These are phyloP conservation scores for Anoncus sp. DNA, from an alignment of 2,888 invertebrate genomes.

Conservation along the genomic window DNA sequence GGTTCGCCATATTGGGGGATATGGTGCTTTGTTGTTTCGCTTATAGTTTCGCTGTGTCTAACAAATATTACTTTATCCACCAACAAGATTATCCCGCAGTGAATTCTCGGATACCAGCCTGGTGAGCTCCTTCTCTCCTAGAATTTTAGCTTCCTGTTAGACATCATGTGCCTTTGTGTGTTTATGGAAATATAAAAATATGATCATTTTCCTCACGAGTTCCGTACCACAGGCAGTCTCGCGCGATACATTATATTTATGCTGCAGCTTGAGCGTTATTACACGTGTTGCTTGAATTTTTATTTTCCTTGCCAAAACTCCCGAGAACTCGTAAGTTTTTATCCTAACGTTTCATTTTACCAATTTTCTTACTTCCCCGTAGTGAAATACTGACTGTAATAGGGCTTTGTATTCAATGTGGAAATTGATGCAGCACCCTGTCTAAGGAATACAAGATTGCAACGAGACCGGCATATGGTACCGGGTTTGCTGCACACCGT, in stretches of 20 bases:
- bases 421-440: conserved; percentile 25
- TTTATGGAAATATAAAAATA: conserved; percentile 34
- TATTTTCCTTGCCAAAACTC: conserved; percentile 4
- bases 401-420: background rate
- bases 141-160: background rate
- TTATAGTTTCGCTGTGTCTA: conserved; percentile 10
- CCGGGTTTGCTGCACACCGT: conserved; percentile 2
- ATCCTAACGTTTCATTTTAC: conserved; percentile 7
- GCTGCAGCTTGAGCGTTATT: background rate
- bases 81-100: conserved; percentile 42
- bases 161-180: conserved; percentile 1
- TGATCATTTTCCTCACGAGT: conserved; percentile 14
- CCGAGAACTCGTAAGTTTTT: background rate
- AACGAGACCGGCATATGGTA: too few relatives aligned
- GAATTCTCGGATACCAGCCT: conserved; percentile 17
- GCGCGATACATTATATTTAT: background rate
- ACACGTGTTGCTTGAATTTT: conserved; percentile 1
- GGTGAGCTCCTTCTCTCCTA: background rate
- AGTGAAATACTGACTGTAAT: background rate
- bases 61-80: conserved; percentile 34
- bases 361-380: conserved; percentile 4
- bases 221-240: background rate
- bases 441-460: conserved; percentile 17
- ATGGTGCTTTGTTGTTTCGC: too few relatives aligned
- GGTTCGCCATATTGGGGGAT: too few relatives aligned